Conservation (phyloP, 2,797 vertebrate species). For the Helarctos malayanus region DNA sequence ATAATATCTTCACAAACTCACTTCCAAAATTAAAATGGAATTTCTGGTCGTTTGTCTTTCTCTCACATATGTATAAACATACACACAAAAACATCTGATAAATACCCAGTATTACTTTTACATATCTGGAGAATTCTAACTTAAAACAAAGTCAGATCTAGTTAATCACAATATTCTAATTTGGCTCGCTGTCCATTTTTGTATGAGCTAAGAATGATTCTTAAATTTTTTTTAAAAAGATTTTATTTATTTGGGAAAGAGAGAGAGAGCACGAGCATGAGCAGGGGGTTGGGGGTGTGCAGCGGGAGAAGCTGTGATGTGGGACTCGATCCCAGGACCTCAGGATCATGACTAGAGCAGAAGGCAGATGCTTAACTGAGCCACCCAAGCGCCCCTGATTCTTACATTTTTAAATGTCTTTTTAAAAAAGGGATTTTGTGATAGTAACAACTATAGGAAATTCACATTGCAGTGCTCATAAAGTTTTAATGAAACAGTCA, state of each 20-base stretch:
- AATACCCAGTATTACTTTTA: background rate
- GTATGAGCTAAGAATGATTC: background rate
- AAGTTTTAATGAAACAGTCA: background rate
- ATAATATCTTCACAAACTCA: background rate
- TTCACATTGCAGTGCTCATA: background rate
- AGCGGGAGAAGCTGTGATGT: no score
- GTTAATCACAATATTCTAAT: background rate
- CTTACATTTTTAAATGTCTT: background rate
- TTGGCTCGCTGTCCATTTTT: background rate
- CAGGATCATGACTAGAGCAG: no score
- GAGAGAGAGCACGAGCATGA: no score
- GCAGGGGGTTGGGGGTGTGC: no score
- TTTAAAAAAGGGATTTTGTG: background rate
- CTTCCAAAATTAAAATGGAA: background rate
- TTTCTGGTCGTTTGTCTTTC: background rate
- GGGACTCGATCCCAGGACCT: no score
- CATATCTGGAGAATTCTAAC: background rate
- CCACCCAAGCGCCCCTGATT: no score
- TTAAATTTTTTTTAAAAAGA: background rate
- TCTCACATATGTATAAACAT: background rate
- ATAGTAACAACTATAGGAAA: background rate
- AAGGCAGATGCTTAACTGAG: no score
- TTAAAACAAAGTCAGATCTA: background rate
- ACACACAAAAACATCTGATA: background rate
- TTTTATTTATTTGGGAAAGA: no score